A percentile compares a stretch with the other conserved stretches of the same genome.
Evolutionary conservation across 2,888 invertebrate genomes (phyloP).

Genomic region (Hypolimnas misippus): DNA sequence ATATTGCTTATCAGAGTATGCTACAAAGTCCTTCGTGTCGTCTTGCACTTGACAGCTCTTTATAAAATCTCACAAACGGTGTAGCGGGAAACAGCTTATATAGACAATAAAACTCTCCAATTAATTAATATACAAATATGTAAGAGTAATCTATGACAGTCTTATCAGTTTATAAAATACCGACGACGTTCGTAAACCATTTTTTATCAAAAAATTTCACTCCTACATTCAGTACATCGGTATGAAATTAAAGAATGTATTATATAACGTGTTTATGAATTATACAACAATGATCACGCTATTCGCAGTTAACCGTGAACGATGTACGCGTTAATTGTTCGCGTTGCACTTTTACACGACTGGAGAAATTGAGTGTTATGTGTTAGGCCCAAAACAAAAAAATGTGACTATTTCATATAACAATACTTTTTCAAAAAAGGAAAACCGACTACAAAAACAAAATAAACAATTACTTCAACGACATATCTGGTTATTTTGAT

Average conservation of each 20-base stretch:
- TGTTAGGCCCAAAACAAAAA: not conserved
- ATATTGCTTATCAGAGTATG: no score
- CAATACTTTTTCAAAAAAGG: no score
- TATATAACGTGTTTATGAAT: constrained; percentile 22
- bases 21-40: no score
- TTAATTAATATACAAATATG: not conserved
- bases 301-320: constrained; percentile 26
- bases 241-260: constrained; percentile 9
- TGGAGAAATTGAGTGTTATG: not conserved
- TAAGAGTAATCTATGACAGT: not conserved
- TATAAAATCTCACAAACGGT: no score
- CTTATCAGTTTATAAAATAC: not conserved
- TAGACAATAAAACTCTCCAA: no score
- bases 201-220: constrained; percentile 8
- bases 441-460: no score
- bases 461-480: no score
- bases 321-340: constrained; percentile 15
- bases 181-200: not conserved
- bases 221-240: not conserved
- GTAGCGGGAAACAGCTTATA: no score
- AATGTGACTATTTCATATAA: no score
- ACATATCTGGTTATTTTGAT: no score
- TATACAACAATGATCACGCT: constrained; percentile 28
- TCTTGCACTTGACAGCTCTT: no score
- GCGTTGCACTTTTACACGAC: constrained; percentile 15